A percentile compares a stretch with the other conserved stretches of the same genome.
Evolutionary conservation across 1,140 invertebrate genomes (phyloP).

Genomic region (Chymomyza costata): DNA sequence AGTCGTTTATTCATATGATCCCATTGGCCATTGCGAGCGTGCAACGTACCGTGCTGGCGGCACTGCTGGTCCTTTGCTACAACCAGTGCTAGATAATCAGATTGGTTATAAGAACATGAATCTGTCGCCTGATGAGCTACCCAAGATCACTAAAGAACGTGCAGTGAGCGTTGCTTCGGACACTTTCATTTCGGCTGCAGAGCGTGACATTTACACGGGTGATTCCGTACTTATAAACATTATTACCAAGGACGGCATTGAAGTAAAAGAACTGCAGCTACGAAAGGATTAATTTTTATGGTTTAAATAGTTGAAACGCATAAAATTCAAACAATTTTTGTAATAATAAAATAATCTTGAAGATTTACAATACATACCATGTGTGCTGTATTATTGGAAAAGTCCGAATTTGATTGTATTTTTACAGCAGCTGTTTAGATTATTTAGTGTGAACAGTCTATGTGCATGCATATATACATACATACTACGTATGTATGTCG

Average conservation of each 20-base stretch:
- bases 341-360: too few species aligned
- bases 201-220: slow-evolving; percentile 97
- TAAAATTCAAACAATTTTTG: too few species aligned
- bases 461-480: too few species aligned
- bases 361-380: too few species aligned
- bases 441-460: too few species aligned
- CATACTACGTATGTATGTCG: too few species aligned
- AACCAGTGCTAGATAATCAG: slow-evolving; percentile 92
- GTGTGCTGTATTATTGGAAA: too few species aligned
- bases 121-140: slow-evolving; percentile 80
- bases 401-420: too few species aligned
- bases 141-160: slow-evolving; percentile 84
- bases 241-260: slow-evolving; percentile 92
- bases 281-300: slow-evolving; percentile 89
- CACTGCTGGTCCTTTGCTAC: slow-evolving; percentile 86
- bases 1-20: slow-evolving; percentile 96
- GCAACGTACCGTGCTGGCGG: slow-evolving; percentile 89
- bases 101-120: slow-evolving; percentile 92
- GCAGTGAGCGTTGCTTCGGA: slow-evolving; percentile 93
- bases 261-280: slow-evolving; percentile 82
- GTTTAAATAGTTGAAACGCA: too few species aligned
- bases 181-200: slow-evolving; percentile 96
- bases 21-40: slow-evolving; percentile 94
- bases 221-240: slow-evolving; percentile 93
- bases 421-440: too few species aligned